phyloP scores from a whole-genome alignment of 2,113 vertebrate species.

The Osmerus eperlanus region DNA sequence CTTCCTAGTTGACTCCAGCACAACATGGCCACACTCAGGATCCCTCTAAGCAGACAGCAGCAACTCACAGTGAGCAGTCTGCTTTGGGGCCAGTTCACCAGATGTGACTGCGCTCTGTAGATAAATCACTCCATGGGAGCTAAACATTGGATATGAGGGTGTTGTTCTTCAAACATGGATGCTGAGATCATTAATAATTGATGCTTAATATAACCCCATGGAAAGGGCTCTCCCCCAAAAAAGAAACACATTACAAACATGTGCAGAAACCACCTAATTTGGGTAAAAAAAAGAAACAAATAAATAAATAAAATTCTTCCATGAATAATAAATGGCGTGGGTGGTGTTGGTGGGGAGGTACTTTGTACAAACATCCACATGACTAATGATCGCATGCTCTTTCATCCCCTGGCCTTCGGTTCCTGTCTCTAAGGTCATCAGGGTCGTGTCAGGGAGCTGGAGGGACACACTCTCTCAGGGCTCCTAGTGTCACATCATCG shows the following conservation, averaged over 20 bases:
- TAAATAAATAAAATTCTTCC: conserved; percentile 56
- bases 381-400: conserved; percentile 36
- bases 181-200: conserved; percentile 43
- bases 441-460: too few species aligned
- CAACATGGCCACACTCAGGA: too few species aligned
- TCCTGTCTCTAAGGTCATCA: conserved; percentile 9
- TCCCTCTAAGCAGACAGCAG: too few species aligned
- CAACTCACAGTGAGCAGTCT: too few species aligned
- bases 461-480: too few species aligned
- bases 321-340: conserved; percentile 57
- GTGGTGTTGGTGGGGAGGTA: background rate
- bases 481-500: too few species aligned
- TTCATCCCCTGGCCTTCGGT: conserved; percentile 29
- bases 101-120: background rate
- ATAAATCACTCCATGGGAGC: background rate
- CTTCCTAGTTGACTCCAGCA: too few species aligned
- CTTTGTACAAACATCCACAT: conserved; percentile 30
- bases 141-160: conserved; percentile 5
- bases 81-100: too few species aligned
- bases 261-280: conserved; percentile 41
- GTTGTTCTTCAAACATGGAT: conserved; percentile 24
- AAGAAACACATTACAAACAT: conserved; percentile 46
- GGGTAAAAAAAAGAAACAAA: conserved; percentile 42
- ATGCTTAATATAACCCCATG: conserved; percentile 45
- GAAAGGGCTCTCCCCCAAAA: conserved; percentile 33